Evolutionary conservation across 2,888 invertebrate genomes (phyloP).

Genomic region (Deroplatys truncata): DNA sequence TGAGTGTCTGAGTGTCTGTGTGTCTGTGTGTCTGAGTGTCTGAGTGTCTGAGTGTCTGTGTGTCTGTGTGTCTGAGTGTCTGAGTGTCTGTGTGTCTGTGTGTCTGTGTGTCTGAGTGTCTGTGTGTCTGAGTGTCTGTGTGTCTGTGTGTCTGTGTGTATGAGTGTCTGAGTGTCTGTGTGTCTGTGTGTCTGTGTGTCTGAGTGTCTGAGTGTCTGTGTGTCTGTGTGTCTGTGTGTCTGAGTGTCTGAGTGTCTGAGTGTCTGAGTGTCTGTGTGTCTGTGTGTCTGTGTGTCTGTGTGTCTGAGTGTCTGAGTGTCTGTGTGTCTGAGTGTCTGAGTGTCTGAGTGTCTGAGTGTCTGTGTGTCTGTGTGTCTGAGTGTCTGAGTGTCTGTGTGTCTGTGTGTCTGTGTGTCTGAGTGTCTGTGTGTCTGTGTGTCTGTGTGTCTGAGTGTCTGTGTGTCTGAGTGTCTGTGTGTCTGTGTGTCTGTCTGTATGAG

Average conservation of each 20-base stretch:
- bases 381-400: no score
- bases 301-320: neutral
- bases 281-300: neutral
- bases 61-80: neutral
- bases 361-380: no score
- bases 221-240: neutral
- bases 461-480: no score
- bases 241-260: neutral
- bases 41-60: neutral
- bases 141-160: no score
- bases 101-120: neutral
- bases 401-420: no score
- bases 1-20: neutral
- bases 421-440: no score
- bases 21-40: neutral
- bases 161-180: no score
- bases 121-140: neutral
- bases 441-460: no score
- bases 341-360: no score
- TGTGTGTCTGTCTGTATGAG: no score
- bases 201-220: neutral
- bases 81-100: neutral
- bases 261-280: neutral
- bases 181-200: neutral
- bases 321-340: no score